A percentile compares a stretch with the other conserved stretches of the same genome.
Evolutionary conservation across 2,797 vertebrate species (phyloP).

Genomic region (Anolis apletophallus): DNA sequence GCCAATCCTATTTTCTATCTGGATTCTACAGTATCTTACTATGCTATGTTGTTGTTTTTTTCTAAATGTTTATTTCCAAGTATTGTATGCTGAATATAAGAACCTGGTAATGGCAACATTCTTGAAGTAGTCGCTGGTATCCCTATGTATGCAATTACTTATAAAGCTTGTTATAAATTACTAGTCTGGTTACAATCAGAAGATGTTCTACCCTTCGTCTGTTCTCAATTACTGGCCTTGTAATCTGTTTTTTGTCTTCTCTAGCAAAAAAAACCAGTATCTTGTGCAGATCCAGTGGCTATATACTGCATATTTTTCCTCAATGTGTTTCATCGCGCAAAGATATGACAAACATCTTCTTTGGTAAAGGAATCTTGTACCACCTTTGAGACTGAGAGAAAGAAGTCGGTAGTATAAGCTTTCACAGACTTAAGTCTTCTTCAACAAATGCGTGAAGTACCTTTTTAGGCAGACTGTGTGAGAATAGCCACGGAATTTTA

Average conservation of each 20-base stretch:
- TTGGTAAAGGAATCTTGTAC: not conserved
- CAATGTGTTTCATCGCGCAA: not conserved
- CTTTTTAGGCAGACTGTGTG: no score
- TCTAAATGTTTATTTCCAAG: not conserved
- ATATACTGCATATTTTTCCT: not conserved
- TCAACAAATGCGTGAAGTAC: no score
- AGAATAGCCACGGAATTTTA: no score
- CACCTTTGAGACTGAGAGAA: no score
- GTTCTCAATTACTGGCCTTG: conserved; percentile 73
- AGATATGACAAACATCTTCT: not conserved
- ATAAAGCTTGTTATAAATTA: conserved; percentile 58
- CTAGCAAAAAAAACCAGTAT: not conserved
- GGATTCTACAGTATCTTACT: not conserved
- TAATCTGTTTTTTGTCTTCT: conserved; percentile 46
- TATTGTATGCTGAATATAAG: not conserved
- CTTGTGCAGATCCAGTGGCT: not conserved
- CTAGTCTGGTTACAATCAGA: conserved; percentile 53
- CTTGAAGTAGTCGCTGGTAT: not conserved
- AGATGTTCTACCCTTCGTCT: conserved; percentile 58
- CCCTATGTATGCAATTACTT: conserved; percentile 50
- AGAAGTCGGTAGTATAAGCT: no score
- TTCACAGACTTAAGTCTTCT: no score
- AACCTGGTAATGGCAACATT: not conserved
- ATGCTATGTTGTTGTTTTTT: not conserved
- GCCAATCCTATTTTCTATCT: not conserved